A percentile compares a stretch with the other conserved stretches of the same genome.
Conservation (phyloP, 2,888 invertebrate genomes). For the Drosophila robusta region DNA sequence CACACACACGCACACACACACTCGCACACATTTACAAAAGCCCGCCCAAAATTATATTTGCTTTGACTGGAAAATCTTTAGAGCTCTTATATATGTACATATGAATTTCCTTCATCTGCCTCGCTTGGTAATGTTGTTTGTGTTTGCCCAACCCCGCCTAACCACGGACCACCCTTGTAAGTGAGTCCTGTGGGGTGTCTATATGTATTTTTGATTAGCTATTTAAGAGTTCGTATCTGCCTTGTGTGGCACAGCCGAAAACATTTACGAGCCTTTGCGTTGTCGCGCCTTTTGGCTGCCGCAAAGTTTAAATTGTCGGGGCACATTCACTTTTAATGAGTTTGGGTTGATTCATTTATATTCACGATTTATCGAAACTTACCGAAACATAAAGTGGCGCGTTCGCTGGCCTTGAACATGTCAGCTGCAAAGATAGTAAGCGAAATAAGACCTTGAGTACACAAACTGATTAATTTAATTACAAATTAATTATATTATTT, state of each 20-base stretch:
- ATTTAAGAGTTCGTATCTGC: slow-evolving; percentile 45
- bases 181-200: slow-evolving; percentile 35
- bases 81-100: slow-evolving; percentile 14
- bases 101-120: slow-evolving; percentile 36
- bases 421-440: slow-evolving; percentile 60
- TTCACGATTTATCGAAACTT: slow-evolving; percentile 51
- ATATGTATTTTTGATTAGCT: slow-evolving; percentile 79
- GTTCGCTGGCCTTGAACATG: slow-evolving; percentile 60
- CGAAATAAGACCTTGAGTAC: neutral
- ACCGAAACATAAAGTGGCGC: slow-evolving; percentile 60
- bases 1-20: neutral
- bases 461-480: neutral
- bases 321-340: slow-evolving; percentile 72
- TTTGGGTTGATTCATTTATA: slow-evolving; percentile 41
- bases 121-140: slow-evolving; percentile 32
- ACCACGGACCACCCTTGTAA: slow-evolving; percentile 5
- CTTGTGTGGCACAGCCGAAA: slow-evolving; percentile 12
- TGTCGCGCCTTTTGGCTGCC: slow-evolving; percentile 45
- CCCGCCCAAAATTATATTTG: slow-evolving; percentile 21
- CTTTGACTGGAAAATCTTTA: slow-evolving; percentile 17
- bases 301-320: slow-evolving; percentile 58
- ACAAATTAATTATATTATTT: neutral
- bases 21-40: neutral
- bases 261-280: slow-evolving; percentile 17
- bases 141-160: neutral